Evolutionary conservation across 30 jellyfish, hydroid and myxozoan species (phyloP).

Genomic region (Clytia hemisphaerica): DNA sequence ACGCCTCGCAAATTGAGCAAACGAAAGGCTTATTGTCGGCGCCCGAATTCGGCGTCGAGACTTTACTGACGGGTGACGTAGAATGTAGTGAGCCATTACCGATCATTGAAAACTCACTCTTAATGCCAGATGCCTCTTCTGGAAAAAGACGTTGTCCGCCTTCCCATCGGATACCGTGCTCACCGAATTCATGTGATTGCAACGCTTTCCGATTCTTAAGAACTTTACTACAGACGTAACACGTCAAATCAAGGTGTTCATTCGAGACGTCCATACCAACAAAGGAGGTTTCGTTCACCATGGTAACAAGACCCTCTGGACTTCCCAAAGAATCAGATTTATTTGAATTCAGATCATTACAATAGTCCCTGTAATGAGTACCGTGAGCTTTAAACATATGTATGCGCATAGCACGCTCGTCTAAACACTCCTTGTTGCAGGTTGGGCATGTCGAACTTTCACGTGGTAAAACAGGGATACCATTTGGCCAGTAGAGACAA

Average conservation of each 20-base stretch:
- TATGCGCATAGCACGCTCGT: conserved; percentile 32
- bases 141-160: conserved; percentile 28
- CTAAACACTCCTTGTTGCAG: conserved; percentile 52
- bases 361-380: not conserved
- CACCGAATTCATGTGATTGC: conserved; percentile 56
- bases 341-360: not conserved
- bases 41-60: not conserved
- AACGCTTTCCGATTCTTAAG: conserved; percentile 52
- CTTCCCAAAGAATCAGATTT: too few species aligned
- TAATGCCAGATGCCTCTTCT: not conserved
- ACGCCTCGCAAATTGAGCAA: conserved; percentile 58
- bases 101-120: not conserved
- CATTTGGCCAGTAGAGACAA: conserved; percentile 24
- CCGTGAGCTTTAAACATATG: conserved; percentile 60
- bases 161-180: conserved; percentile 78
- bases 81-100: not conserved
- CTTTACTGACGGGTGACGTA: not conserved
- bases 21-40: too few species aligned
- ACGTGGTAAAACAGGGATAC: conserved; percentile 18
- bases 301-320: not conserved
- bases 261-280: conserved; percentile 10
- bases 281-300: not conserved
- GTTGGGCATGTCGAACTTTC: conserved; percentile 37
- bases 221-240: conserved; percentile 62
- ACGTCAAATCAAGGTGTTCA: conserved; percentile 29